Base-by-base conservation (phyloP, 2,797 vertebrate genomes). In the Typhlichthys eigenmanni region DNA sequence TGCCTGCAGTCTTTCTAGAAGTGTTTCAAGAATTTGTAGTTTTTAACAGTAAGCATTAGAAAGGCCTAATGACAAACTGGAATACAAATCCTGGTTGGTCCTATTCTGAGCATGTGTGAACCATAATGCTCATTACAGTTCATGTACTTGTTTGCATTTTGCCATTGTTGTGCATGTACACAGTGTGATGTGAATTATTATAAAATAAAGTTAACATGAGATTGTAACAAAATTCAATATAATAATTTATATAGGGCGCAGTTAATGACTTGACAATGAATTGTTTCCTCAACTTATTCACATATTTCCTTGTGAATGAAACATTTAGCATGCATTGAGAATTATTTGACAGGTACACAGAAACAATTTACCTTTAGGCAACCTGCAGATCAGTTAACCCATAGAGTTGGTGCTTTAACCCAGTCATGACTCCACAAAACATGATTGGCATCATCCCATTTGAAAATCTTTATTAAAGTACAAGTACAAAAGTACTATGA, bases 91-190 rank as follows among this genome's bases (percentile, higher is more conserved):
- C 47, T 67, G 68, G 67, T 51, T 71, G 14, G 51, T 47, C 50
- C 50, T 17, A 64, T 52, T 52, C 34, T 38, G 71, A 69, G 76
- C 76, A 55, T 16, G 70, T 75, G 67, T 85, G 72, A 86, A 74
- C 60, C 71, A 64, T 81, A 87, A 85, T 75, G 69, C 24, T 24
- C 24, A 24, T 24, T 24, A 24, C 24, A 24, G 24, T 24, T 24
- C 3, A 66, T 77, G 62, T 84, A 68, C 57, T 83, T 66, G 59
- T 82, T 72, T 86, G 82, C 67, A 74, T 84, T 88, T 73, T 75
- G 75, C 83, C 84, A 83, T 73, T 80, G 73, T 75, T 83, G 78
- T 87, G 67, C 71, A 69, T 86, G 80, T 88, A 74, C 38, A 80
- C 81, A 85, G 82, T 82, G 68, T 74, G 76, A 80, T 85, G 80